A percentile compares a stretch with the other conserved stretches of the same genome.
These are phyloP conservation scores for Loris lydekkerianus DNA, from an alignment of 2,797 vertebrate genomes.

Conservation along the genomic window DNA sequence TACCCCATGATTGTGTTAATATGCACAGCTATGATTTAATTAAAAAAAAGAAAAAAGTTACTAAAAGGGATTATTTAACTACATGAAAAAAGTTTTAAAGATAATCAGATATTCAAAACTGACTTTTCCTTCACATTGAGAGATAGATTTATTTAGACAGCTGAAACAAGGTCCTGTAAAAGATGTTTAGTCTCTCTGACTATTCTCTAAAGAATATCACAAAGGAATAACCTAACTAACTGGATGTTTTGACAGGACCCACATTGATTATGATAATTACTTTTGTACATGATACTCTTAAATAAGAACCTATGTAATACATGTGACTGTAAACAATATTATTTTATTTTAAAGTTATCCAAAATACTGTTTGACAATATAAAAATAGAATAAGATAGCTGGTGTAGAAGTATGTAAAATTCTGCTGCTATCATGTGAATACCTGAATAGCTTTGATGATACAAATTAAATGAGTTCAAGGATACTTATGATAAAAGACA, in stretches of 20 bases:
- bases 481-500: not conserved
- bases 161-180: not conserved
- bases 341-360: conserved; percentile 58
- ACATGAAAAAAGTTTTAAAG: conserved; percentile 41
- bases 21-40: too few species aligned
- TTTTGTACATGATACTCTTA: conserved; percentile 54
- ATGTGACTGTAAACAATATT: conserved; percentile 20
- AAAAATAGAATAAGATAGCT: conserved; percentile 24
- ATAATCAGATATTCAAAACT: conserved; percentile 65
- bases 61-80: conserved; percentile 52
- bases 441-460: conserved; percentile 11
- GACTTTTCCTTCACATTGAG: conserved; percentile 64
- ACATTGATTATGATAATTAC: conserved; percentile 15
- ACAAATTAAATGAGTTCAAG: conserved; percentile 20
- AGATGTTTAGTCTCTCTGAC: conserved; percentile 57
- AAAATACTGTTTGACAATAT: not conserved
- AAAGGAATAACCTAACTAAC: conserved; percentile 45
- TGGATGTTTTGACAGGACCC: conserved; percentile 38
- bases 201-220: conserved; percentile 42
- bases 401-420: not conserved
- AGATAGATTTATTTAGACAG: conserved; percentile 72
- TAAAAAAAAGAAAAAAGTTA: not conserved
- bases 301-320: conserved; percentile 27
- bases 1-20: too few species aligned
- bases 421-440: conserved; percentile 31